Evolutionary conservation across 2,888 invertebrate genomes (phyloP), one percentile per base, ranked within the genome.

Genomic region (Ornithoptera alexandrae): DNA sequence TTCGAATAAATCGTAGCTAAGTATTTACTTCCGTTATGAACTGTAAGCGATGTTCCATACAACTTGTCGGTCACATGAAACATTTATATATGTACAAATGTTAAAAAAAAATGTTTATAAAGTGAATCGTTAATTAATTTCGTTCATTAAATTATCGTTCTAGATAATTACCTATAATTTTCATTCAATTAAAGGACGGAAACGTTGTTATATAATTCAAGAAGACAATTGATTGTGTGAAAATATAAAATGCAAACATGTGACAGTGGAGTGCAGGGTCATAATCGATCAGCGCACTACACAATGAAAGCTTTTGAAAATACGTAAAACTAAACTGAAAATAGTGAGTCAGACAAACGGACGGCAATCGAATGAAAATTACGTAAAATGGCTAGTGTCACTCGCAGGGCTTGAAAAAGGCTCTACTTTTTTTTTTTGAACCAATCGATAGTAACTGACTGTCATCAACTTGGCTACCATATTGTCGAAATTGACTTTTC

Each of bases 331-430:
- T 39, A 60, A 58, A 69, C 8, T 36, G 22, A 62, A 62, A 62
- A 70, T 53, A 66, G n/a, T 53, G 42, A 20, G 36, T 39, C 46
- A 46, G 69, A 69, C 69, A 62, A 69, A 69, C 65, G 57, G 62
- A 50, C 65, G 62, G 66, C 65, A 62, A 53, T 57, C 65, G 62
- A 66, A 69, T 61, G 17, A 36, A 66, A 63, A 66, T 63, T 57
- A 66, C 70, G 70, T 66, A 63, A 70, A 63, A 62, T 69, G 70
- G 62, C 62, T 62, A 53, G 66, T 67, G 70, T 67, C 70, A 24
- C 39, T 42, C 66, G 59, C 70, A 67, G 42, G 50, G 65, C 20
- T 36, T 22, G 42, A 61, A 24, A 50, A 20, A 65, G 30, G 10
- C 5, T 30, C 4, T 46, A 15, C 4, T 12, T 46, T 46, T 57